A percentile compares a stretch with the other conserved stretches of the same genome.
Conservation (phyloP, 2,888 invertebrate species). For the Chrysopilus asiliformis region DNA sequence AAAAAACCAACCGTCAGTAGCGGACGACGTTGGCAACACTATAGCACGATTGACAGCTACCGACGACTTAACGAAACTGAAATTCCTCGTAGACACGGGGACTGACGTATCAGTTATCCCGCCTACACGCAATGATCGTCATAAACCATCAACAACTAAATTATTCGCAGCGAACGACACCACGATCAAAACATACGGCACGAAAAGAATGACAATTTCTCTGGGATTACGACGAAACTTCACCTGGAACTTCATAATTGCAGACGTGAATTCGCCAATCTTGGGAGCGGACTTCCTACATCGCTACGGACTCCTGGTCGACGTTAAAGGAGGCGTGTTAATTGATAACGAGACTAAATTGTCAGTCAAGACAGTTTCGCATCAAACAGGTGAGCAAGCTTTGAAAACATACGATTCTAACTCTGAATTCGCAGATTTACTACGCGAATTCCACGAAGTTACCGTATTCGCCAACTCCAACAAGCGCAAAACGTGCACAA, state of each 20-base stretch:
- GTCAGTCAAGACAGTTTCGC: no score
- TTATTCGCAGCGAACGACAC: conserved; percentile 1
- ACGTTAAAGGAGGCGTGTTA: no score
- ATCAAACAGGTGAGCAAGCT: background rate
- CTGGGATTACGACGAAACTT: conserved; percentile 11
- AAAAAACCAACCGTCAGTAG: no score
- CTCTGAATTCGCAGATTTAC: background rate
- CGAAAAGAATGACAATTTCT: conserved; percentile 3
- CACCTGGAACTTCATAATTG: conserved; percentile 10
- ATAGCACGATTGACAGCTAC: no score
- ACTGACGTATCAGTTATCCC: conserved; percentile 3
- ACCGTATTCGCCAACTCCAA: background rate
- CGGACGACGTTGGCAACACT: no score
- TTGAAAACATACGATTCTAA: background rate
- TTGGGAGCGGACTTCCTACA: background rate
- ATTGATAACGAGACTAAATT: no score
- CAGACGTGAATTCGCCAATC: conserved; percentile 9
- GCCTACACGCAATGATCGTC: background rate
- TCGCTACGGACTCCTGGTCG: background rate
- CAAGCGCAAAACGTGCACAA: background rate
- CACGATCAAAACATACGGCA: conserved; percentile 5
- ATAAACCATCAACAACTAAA: background rate
- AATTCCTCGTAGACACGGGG: conserved; percentile 7
- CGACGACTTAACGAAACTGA: no score
- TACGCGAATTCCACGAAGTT: background rate